A percentile compares a stretch with the other conserved stretches of the same genome.
Conservation (phyloP, 2,888 invertebrate species). For the Therioaphis trifolii region DNA sequence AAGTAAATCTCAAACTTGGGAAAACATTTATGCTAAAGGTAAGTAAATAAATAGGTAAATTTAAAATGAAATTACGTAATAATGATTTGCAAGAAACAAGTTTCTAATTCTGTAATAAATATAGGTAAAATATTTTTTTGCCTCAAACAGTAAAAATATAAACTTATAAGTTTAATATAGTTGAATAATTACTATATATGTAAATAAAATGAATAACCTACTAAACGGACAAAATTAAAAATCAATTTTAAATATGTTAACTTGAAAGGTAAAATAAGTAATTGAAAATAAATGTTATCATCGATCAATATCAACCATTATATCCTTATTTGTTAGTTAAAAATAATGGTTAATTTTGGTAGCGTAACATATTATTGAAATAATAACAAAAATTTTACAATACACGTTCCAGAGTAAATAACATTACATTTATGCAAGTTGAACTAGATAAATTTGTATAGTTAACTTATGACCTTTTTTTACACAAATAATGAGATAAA, state of each 20-base stretch:
- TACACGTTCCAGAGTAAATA: conserved; percentile 6
- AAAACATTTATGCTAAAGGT: too few relatives aligned
- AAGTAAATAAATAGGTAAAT: too few relatives aligned
- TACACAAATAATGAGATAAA: neutral
- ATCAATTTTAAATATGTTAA: neutral
- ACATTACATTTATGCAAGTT: neutral
- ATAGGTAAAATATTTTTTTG: too few relatives aligned
- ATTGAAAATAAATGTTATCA: neutral
- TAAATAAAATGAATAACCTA: neutral
- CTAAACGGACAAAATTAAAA: neutral
- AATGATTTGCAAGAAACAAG: too few relatives aligned
- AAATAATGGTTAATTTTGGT: neutral
- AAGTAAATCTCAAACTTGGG: too few relatives aligned
- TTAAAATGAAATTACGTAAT: too few relatives aligned
- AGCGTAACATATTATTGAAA: neutral
- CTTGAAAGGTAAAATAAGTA: neutral
- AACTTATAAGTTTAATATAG: neutral
- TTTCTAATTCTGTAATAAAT: too few relatives aligned
- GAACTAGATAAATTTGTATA: neutral
- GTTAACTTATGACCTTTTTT: neutral
- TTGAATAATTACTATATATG: neutral
- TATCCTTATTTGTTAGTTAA: too few relatives aligned
- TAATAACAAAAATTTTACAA: neutral
- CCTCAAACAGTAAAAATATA: neutral
- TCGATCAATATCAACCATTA: too few relatives aligned